phyloP scores from a whole-genome alignment of 2,888 invertebrate genomes.

The Drosophila vallismaia region DNA sequence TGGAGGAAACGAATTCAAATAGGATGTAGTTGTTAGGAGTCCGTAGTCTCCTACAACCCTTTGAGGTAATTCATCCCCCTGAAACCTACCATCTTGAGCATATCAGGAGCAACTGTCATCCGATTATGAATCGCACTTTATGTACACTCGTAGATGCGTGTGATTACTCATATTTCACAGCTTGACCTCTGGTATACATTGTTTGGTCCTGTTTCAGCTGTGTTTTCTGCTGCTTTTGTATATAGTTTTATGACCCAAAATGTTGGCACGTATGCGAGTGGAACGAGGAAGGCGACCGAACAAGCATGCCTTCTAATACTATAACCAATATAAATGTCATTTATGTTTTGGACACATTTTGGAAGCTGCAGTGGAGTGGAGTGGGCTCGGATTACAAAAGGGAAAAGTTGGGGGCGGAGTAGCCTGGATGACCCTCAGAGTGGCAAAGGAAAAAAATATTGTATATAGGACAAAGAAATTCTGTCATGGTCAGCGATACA shows the following conservation, averaged over 20 bases:
- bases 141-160: constrained; percentile 22
- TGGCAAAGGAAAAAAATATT: constrained; percentile 37
- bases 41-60: too few relatives aligned
- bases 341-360: constrained; percentile 71
- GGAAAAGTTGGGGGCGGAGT: constrained; percentile 3
- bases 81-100: not conserved
- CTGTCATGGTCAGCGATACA: constrained; percentile 73
- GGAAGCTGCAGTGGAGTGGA: constrained; percentile 18
- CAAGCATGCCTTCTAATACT: constrained; percentile 64
- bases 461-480: constrained; percentile 15
- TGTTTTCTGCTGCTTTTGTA: constrained; percentile 52
- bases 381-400: constrained; percentile 10
- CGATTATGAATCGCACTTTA: constrained; percentile 36
- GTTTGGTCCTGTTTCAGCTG: constrained; percentile 57
- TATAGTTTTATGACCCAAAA: constrained; percentile 67
- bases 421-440: constrained; percentile 18
- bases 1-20: not conserved
- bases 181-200: constrained; percentile 70
- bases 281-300: constrained; percentile 6
- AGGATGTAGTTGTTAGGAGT: too few relatives aligned
- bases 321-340: constrained; percentile 78
- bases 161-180: constrained; percentile 60
- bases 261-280: constrained; percentile 49
- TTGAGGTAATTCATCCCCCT: too few relatives aligned
- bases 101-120: constrained; percentile 1